Evolutionary conservation across 2,888 invertebrate genomes (phyloP).

Genomic region (Syrista parreyssii): DNA sequence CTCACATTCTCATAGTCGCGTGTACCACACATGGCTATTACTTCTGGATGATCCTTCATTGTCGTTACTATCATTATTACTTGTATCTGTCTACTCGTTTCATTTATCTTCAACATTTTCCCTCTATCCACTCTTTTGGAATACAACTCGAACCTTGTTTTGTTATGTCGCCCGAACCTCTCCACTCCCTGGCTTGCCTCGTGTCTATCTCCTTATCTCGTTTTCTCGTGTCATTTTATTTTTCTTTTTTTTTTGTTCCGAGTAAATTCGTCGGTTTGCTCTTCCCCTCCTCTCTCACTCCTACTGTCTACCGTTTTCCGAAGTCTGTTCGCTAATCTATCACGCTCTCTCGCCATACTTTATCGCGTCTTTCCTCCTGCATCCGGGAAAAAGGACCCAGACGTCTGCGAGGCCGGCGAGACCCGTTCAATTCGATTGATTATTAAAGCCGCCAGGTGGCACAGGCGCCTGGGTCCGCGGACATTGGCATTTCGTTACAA

Average conservation of each 20-base stretch:
- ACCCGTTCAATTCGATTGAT: conserved; percentile 46
- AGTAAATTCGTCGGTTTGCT: background rate
- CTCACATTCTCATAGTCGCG: background rate
- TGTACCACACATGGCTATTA: background rate
- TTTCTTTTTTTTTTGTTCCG: background rate
- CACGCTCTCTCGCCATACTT: conserved; percentile 21
- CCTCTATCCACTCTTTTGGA: background rate
- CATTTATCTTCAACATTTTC: background rate
- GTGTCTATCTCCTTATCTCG: background rate
- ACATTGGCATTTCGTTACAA: conserved; percentile 65
- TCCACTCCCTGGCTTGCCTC: background rate
- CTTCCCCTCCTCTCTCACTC: conserved; percentile 22
- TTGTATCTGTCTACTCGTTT: background rate
- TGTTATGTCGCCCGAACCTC: background rate
- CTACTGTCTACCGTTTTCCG: conserved; percentile 17
- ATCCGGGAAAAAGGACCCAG: conserved; percentile 53
- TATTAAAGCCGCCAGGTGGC: conserved; percentile 31
- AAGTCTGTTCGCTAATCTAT: background rate
- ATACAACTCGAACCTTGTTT: conserved; percentile 3
- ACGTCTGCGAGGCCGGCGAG: conserved; percentile 41
- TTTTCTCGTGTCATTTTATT: background rate
- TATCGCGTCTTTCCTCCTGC: conserved; percentile 44
- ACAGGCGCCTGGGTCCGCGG: conserved; percentile 55
- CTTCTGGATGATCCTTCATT: background rate
- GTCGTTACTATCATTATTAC: background rate